A percentile compares a stretch with the other conserved stretches of the same genome.
These are phyloP conservation scores for Anomalospiza imberbis DNA, from an alignment of 2,797 vertebrate species.

Conservation along the genomic window DNA sequence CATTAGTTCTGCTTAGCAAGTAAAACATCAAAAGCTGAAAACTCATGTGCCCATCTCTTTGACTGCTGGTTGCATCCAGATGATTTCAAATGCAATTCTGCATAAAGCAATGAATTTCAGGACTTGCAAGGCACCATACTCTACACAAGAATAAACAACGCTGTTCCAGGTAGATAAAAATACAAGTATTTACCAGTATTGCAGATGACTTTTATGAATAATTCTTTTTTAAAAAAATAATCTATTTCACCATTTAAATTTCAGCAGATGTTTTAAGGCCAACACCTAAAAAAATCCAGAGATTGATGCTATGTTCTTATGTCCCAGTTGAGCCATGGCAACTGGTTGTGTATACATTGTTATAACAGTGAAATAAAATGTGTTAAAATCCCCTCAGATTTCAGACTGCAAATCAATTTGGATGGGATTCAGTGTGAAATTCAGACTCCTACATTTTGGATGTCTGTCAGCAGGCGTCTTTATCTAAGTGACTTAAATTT, in stretches of 20 bases:
- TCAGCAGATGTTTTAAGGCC: background rate
- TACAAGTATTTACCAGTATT: background rate
- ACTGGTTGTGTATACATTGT: background rate
- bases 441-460: background rate
- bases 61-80: background rate
- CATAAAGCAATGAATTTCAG: background rate
- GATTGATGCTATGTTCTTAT: background rate
- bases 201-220: background rate
- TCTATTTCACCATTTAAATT: background rate
- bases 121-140: background rate
- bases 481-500: background rate
- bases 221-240: background rate
- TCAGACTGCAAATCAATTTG: background rate
- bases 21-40: conserved; percentile 27
- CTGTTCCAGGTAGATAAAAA: background rate
- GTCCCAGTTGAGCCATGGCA: background rate
- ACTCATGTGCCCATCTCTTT: background rate
- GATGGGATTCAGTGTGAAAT: background rate
- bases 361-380: background rate
- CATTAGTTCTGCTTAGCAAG: background rate
- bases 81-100: background rate
- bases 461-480: background rate
- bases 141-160: background rate
- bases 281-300: background rate
- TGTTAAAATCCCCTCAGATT: background rate